Percentiles rank a stretch among this genome's conserved stretches.
These are phyloP conservation scores for Steinernema carpocapsae DNA, from an alignment of 2,888 invertebrate genomes.

Conservation along the genomic window DNA sequence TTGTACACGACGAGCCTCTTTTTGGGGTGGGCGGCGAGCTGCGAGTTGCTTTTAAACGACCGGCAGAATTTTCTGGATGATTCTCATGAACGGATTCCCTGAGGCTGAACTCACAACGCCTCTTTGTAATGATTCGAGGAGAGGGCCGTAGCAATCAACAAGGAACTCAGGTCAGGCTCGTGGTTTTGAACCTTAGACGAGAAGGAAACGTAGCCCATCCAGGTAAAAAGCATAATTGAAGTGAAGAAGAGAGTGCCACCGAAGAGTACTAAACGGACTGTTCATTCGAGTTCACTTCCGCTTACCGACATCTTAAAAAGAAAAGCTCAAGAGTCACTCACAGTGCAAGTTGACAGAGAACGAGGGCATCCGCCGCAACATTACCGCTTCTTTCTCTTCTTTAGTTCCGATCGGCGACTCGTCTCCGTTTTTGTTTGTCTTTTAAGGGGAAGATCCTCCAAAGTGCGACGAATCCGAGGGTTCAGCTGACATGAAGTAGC, in stretches of 20 bases:
- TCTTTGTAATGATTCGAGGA: constrained; percentile 35
- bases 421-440: too few species aligned
- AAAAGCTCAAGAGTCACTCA: too few species aligned
- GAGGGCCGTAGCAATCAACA: constrained; percentile 14
- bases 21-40: neutral
- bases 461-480: too few species aligned
- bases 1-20: constrained; percentile 28
- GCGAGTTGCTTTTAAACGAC: neutral
- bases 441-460: too few species aligned
- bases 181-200: neutral
- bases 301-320: too few species aligned
- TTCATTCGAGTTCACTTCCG: too few species aligned
- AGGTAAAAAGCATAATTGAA: neutral
- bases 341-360: too few species aligned
- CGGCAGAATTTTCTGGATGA: neutral
- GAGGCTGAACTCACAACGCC: constrained; percentile 24
- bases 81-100: neutral
- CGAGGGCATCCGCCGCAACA: too few species aligned
- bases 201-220: neutral
- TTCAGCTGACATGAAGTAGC: too few species aligned
- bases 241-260: neutral
- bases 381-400: too few species aligned
- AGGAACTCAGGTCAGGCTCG: neutral
- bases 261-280: neutral
- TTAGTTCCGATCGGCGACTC: too few species aligned